phyloP scores from a whole-genome alignment of 2,797 vertebrate species.

The Ctenopoma multispine region DNA sequence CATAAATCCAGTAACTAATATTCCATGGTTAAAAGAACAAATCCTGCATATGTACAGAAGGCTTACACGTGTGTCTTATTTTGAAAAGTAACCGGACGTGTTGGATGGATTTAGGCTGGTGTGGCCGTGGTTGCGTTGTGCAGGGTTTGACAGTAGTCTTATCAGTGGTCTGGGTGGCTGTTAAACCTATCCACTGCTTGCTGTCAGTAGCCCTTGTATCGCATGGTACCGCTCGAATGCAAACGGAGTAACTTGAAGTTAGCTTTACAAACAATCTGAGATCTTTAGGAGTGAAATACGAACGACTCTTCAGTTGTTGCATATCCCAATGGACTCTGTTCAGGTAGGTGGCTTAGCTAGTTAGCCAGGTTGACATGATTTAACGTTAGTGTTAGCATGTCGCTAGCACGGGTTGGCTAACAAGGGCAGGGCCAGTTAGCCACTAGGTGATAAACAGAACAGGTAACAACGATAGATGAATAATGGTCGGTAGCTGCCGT shows the following conservation, averaged over 20 bases:
- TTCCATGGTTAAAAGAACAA: background rate
- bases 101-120: background rate
- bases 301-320: background rate
- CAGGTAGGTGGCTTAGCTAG: conserved; percentile 59
- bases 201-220: conserved; percentile 5
- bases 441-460: conserved; percentile 51
- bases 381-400: conserved; percentile 55
- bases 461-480: conserved; percentile 29
- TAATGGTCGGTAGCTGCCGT: background rate
- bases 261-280: background rate
- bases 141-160: conserved; percentile 23
- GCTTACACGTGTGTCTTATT: conserved; percentile 14
- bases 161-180: conserved; percentile 9
- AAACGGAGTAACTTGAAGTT: conserved; percentile 19
- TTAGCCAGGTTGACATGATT: conserved; percentile 1
- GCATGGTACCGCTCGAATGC: background rate
- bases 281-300: background rate
- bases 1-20: background rate
- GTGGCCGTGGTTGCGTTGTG: background rate
- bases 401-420: conserved; percentile 53
- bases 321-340: conserved; percentile 61
- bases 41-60: too few species aligned
- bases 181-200: background rate
- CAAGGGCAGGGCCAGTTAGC: conserved; percentile 63
- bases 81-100: conserved; percentile 45